phyloP scores from a whole-genome alignment of 2,797 vertebrate genomes.

The Premnoplex brunnescens region DNA sequence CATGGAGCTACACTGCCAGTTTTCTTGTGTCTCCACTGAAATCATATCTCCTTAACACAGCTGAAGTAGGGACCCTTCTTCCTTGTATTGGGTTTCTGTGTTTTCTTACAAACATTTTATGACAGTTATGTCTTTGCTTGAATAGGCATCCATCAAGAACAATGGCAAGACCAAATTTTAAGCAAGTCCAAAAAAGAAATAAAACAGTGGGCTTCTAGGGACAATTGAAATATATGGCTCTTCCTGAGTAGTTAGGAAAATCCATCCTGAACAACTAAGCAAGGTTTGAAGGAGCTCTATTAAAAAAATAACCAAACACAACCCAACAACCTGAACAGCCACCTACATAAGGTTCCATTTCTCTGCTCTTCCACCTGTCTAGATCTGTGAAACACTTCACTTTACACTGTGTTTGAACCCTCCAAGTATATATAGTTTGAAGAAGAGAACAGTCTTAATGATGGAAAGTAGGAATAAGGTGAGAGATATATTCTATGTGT shows the following conservation, averaged over 20 bases:
- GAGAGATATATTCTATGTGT: background rate
- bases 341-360: background rate
- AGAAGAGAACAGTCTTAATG: background rate
- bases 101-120: background rate
- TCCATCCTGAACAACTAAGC: background rate
- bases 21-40: background rate
- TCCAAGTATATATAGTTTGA: background rate
- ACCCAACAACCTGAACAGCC: background rate
- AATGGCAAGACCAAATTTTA: background rate
- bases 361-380: background rate
- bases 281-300: background rate
- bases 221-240: background rate
- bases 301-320: background rate
- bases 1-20: background rate
- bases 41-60: rapidly evolving
- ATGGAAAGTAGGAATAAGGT: background rate
- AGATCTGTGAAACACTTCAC: background rate
- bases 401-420: background rate
- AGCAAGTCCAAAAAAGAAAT: background rate
- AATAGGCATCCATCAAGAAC: background rate
- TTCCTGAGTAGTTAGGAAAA: background rate
- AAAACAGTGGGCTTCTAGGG: background rate
- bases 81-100: background rate
- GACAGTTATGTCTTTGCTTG: background rate
- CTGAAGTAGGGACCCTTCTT: background rate